A percentile compares a stretch with the other conserved stretches of the same genome.
Conservation (phyloP, 2,888 invertebrate species). For the Amiota mariae region DNA sequence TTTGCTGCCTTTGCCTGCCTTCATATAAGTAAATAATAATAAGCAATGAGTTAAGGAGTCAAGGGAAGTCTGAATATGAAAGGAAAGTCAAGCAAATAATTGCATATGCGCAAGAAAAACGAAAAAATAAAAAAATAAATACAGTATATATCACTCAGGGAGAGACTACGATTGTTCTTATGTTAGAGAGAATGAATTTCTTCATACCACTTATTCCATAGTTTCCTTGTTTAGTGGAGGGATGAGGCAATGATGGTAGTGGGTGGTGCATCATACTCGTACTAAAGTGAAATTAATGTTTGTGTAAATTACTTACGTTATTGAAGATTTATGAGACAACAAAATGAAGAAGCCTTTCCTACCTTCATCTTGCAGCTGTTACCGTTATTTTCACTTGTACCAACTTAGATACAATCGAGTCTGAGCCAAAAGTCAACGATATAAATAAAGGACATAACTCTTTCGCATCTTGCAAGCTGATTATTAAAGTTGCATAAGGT, state of each 20-base stretch:
- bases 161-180: neutral
- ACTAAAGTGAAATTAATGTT: slow-evolving; percentile 55
- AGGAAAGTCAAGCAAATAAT: slow-evolving; percentile 27
- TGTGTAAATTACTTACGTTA: slow-evolving; percentile 45
- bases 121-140: neutral
- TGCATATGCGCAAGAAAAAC: slow-evolving; percentile 30
- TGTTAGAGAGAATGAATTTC: neutral
- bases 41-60: no score
- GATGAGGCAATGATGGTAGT: neutral
- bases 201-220: neutral
- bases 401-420: no score
- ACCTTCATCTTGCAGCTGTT: slow-evolving; percentile 3
- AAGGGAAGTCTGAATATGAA: no score
- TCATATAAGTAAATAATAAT: no score
- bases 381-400: neutral
- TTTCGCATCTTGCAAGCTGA: no score
- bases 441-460: no score
- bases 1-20: neutral
- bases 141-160: no score
- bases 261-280: neutral
- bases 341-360: slow-evolving; percentile 15
- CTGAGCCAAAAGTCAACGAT: no score
- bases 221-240: neutral
- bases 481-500: no score
- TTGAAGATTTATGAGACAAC: slow-evolving; percentile 40